Base-by-base conservation (phyloP, 2,797 vertebrate species). In the Eulemur albifrons region DNA sequence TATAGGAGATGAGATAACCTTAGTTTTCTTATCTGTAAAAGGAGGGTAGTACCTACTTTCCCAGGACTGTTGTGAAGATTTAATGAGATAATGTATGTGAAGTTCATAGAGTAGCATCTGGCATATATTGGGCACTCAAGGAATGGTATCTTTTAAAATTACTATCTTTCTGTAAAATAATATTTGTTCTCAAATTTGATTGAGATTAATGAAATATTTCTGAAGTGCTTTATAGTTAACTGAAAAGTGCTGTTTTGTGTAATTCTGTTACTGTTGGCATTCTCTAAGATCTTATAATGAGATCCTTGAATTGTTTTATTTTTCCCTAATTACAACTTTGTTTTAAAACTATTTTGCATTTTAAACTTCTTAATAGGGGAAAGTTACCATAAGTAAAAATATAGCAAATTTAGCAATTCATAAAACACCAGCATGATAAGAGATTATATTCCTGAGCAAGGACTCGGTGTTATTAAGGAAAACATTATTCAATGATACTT, bases 161-260 rank as follows among this genome's bases (percentile, higher is more conserved):
- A 48, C 12, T 9, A 50, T 87, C 32, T 57, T 72, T 86, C 52
- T 86, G 30, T 94, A 79, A 90, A 85, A 50, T 82, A 80, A 21
- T 84, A 48, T 40, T 43, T 93, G 75, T 57, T 30, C 14, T 87
- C 67, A 57, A 91, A 4, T 73, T 95, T 73, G 57, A 45, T 63
- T 45, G 75, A 91, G 43, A 67, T 73, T 79, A 87, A 25, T 87
- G 32, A 73, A 91, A 57, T 81, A 38, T 86, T 92, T 75, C 23
- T 88, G 45, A 88, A 92, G 48, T 95, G 30, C 27, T 83, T 92
- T 87, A 63, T 91, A 18, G 75, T 45, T 81, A 88, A 61, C 50
- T 70, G n/a, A 75, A 76, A 73, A 92, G 40, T 82, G 1, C n/a
- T 86, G 2, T 69, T 80, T 92, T 94, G 8, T 75, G 8, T 94